phyloP scores from a whole-genome alignment of 2,113 vertebrate species.

The Tachycineta bicolor region DNA sequence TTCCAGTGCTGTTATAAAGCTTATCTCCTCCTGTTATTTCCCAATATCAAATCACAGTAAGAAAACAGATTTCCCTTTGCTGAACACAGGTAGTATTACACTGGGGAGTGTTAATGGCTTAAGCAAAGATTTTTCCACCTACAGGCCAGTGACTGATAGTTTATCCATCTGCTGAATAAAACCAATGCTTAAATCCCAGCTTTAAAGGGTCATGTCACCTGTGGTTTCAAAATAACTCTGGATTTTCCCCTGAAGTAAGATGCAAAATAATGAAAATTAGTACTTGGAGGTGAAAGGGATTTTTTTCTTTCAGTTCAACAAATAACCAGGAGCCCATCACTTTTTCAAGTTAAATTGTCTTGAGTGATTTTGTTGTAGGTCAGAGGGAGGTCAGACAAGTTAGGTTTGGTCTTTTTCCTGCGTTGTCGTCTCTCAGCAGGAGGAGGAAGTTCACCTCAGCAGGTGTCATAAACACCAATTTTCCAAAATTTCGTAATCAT shows the following conservation, averaged over 20 bases:
- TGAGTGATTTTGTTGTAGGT: slow-evolving; percentile 57
- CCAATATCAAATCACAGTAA: slow-evolving; percentile 72
- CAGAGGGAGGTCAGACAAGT: slow-evolving; percentile 55
- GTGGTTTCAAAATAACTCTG: slow-evolving; percentile 58
- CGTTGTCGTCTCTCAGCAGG: slow-evolving; percentile 45
- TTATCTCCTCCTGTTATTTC: slow-evolving; percentile 74
- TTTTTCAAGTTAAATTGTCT: slow-evolving; percentile 44
- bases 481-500: slow-evolving; percentile 64
- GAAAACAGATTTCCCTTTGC: slow-evolving; percentile 74
- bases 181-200: slow-evolving; percentile 37
- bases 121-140: slow-evolving; percentile 81
- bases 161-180: slow-evolving; percentile 79
- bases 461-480: slow-evolving; percentile 70
- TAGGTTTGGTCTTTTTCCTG: slow-evolving; percentile 42
- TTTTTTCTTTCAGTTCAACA: slow-evolving; percentile 25
- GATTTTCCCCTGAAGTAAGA: slow-evolving; percentile 24
- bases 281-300: background rate
- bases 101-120: slow-evolving; percentile 75
- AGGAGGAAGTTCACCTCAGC: slow-evolving; percentile 63
- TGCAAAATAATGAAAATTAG: slow-evolving; percentile 25
- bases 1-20: slow-evolving; percentile 72
- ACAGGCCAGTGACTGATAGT: slow-evolving; percentile 75
- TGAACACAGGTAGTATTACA: slow-evolving; percentile 74
- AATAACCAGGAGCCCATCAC: slow-evolving; percentile 5
- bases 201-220: slow-evolving; percentile 68